phyloP scores from a whole-genome alignment of 2,888 invertebrate genomes.

The Pyrocoelia pectoralis region DNA sequence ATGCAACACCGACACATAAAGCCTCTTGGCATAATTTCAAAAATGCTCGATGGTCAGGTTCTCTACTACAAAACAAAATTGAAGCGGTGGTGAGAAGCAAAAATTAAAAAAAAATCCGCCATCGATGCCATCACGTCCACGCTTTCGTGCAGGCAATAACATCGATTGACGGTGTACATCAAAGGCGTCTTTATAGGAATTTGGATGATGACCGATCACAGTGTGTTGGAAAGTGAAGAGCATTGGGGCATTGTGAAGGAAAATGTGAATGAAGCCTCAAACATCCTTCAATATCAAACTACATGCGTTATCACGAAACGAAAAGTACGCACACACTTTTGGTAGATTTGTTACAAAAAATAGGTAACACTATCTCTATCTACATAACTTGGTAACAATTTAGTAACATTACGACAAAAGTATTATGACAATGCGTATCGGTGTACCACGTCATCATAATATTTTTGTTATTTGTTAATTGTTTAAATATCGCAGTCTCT shows the following conservation, averaged over 20 bases:
- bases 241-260: conserved; percentile 37
- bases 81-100: conserved; percentile 3
- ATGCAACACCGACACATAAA: conserved; percentile 56
- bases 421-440: conserved; percentile 55
- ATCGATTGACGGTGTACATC: conserved; percentile 36
- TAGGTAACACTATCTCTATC: conserved; percentile 58
- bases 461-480: conserved; percentile 60
- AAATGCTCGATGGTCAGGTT: conserved; percentile 2
- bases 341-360: conserved; percentile 56
- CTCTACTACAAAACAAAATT: neutral
- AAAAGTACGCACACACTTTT: conserved; percentile 38
- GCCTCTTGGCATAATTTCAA: conserved; percentile 20
- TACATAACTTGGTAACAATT: conserved; percentile 58
- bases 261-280: conserved; percentile 47
- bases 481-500: conserved; percentile 62
- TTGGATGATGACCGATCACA: conserved; percentile 59
- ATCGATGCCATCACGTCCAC: neutral
- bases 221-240: conserved; percentile 41
- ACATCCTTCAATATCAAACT: conserved; percentile 50
- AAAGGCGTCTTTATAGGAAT: conserved; percentile 58
- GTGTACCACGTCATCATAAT: conserved; percentile 56
- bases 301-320: conserved; percentile 47
- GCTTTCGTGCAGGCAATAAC: neutral
- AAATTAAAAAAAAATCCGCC: neutral
- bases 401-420: conserved; percentile 56